These are phyloP conservation scores for Elanus axillaris DNA, from an alignment of 2,113 vertebrate species.

Conservation along the genomic window DNA sequence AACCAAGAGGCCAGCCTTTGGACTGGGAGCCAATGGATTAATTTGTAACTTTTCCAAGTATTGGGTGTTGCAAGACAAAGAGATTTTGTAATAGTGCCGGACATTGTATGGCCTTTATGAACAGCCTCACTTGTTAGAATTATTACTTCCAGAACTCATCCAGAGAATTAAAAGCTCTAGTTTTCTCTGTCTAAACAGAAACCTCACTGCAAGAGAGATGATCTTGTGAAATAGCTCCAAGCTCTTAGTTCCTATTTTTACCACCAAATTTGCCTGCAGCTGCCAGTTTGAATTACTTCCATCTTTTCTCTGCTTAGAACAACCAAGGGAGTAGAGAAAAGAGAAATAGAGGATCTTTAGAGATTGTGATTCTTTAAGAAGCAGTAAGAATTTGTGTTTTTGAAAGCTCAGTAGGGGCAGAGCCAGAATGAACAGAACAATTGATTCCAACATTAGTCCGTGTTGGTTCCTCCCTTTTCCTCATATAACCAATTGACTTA, in stretches of 20 bases:
- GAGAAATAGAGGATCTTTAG: neutral
- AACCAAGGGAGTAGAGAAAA: neutral
- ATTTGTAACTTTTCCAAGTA: conserved; percentile 7
- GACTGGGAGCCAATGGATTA: neutral
- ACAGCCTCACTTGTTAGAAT: conserved; percentile 58
- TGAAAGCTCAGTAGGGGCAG: neutral
- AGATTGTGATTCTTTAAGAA: neutral
- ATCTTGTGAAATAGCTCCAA: conserved; percentile 66
- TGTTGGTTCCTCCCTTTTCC: neutral
- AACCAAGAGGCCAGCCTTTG: neutral
- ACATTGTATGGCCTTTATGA: neutral
- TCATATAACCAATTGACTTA: neutral
- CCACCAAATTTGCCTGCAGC: conserved; percentile 69
- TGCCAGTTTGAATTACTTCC: conserved; percentile 77
- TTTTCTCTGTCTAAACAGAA: conserved; percentile 63
- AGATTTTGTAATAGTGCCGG: neutral
- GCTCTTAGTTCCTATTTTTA: conserved; percentile 76
- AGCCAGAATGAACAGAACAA: neutral
- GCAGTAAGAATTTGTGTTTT: neutral
- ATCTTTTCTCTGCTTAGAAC: conserved; percentile 57
- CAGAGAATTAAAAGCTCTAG: conserved; percentile 56
- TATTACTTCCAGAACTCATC: conserved; percentile 55
- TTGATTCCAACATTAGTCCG: neutral
- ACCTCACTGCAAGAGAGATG: conserved; percentile 60
- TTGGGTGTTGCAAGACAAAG: neutral